Conservation (phyloP, 2,888 invertebrate species). For the Apocheima hispidaria region DNA sequence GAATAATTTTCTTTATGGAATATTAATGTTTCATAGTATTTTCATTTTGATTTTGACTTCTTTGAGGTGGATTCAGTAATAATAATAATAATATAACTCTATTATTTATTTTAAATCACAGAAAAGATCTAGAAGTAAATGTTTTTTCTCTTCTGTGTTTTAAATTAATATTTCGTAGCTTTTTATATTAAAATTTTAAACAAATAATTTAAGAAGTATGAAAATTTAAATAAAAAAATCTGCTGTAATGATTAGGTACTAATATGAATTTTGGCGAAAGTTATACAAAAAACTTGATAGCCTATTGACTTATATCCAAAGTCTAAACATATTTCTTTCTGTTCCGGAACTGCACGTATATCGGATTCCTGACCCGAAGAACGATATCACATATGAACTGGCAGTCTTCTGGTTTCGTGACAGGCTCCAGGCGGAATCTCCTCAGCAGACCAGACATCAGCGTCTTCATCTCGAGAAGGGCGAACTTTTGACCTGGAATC, state of each 20-base stretch:
- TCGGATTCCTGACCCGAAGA: conserved; percentile 56
- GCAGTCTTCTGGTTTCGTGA: conserved; percentile 53
- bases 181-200: too few relatives aligned
- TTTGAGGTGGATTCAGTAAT: too few relatives aligned
- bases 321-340: conserved; percentile 13
- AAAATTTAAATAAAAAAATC: background rate
- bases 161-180: too few relatives aligned
- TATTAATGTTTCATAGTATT: too few relatives aligned
- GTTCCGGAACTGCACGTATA: conserved; percentile 57
- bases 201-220: too few relatives aligned
- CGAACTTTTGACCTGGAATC: conserved; percentile 78
- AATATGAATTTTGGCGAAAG: background rate
- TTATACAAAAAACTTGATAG: background rate
- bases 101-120: too few relatives aligned
- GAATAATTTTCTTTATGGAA: too few relatives aligned
- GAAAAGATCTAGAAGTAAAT: too few relatives aligned
- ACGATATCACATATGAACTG: conserved; percentile 56
- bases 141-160: too few relatives aligned
- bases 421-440: conserved; percentile 71
- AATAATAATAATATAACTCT: too few relatives aligned
- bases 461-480: conserved; percentile 83
- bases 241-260: background rate
- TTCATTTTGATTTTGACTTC: too few relatives aligned
- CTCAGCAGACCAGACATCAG: conserved; percentile 75
- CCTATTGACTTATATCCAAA: background rate